Evolutionary conservation across 2,888 invertebrate species (phyloP), one percentile per base, ranked within the genome.

Genomic region (Leucoptera coffeella): DNA sequence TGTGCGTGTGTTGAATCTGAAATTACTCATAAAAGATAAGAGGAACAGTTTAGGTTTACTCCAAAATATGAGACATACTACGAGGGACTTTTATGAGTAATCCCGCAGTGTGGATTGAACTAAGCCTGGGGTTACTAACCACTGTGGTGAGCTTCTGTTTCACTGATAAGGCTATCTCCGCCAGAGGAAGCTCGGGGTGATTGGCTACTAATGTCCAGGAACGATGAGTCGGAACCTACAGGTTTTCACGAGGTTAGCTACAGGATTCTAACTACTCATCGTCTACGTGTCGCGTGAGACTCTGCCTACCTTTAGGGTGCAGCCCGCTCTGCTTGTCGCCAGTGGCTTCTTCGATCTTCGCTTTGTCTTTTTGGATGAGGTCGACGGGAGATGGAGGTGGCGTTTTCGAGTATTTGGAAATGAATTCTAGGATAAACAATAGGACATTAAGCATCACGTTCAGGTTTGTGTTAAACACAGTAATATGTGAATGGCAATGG

Each of bases 331-430:
- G 47, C 42, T 59, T 65, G 14, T 65, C 71, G 34, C 51, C 47
- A 42, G 45, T 29, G 35, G 41, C 35, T 28, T 62, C 55, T 6
- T 59, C 57, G 30, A 51, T 35, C 47, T 73, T 75, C 35, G 61
- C 50, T 49, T 64, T 72, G 31, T 74, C 73, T 43, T 57, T 64
- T 33, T 58, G 42, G 33, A 64, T 69, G 42, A 82, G 72, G 50
- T 81, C 81, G 29, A 81, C 80, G 20, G 81, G 82, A 38, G 81
- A 82, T 5, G 82, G 81, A 26, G 81, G 82, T 33, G 81, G 82
- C 31, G 82, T 82, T 48, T 78, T 80, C 19, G 79, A 77, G 40
- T 78, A 73, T 45, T 75, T 78, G 29, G 80, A 75, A 32, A 73
- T 75, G 40, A 77, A 56, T 60, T 78, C 80, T 78, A 57, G 32